These are phyloP conservation scores for Eupithecia subumbrata DNA, from an alignment of 2,888 invertebrate species.

Conservation along the genomic window DNA sequence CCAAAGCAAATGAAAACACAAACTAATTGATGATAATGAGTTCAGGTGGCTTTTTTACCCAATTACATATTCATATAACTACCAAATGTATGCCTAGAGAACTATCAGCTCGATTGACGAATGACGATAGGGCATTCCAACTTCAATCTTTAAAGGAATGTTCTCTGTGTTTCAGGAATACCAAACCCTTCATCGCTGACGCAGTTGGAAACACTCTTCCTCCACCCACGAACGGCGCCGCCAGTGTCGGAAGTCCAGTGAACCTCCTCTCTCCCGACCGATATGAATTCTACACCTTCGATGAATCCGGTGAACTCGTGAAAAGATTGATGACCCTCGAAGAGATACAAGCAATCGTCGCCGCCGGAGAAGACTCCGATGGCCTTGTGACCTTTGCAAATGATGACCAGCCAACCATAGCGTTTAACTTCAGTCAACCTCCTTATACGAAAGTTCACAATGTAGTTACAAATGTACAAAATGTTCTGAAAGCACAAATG, in stretches of 20 bases:
- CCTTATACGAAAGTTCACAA: conserved; percentile 89
- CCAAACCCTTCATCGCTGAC: conserved; percentile 86
- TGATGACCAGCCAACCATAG: conserved; percentile 75
- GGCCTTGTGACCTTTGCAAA: conserved; percentile 80
- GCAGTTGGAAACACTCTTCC: conserved; percentile 87
- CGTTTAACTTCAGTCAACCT: conserved; percentile 80
- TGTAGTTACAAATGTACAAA: conserved; percentile 92
- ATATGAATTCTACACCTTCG: conserved; percentile 94
- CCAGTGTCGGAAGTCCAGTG: conserved; percentile 90
- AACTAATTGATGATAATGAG: not conserved
- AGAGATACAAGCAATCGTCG: conserved; percentile 93
- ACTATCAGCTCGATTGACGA: too few species aligned
- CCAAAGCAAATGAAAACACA: not conserved
- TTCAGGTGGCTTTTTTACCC: not conserved
- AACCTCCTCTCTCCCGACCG: conserved; percentile 91
- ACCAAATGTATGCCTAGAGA: not conserved
- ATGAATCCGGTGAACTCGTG: conserved; percentile 92
- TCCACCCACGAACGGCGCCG: conserved; percentile 84
- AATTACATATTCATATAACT: not conserved
- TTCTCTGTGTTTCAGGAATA: conserved; percentile 58
- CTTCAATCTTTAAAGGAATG: not conserved
- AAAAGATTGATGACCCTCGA: conserved; percentile 93
- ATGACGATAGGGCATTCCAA: not conserved
- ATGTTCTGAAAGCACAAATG: conserved; percentile 91
- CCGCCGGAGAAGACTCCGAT: conserved; percentile 90